These are phyloP conservation scores for Drosophila suzukii DNA, from an alignment of 1,140 invertebrate genomes.

Conservation along the genomic window DNA sequence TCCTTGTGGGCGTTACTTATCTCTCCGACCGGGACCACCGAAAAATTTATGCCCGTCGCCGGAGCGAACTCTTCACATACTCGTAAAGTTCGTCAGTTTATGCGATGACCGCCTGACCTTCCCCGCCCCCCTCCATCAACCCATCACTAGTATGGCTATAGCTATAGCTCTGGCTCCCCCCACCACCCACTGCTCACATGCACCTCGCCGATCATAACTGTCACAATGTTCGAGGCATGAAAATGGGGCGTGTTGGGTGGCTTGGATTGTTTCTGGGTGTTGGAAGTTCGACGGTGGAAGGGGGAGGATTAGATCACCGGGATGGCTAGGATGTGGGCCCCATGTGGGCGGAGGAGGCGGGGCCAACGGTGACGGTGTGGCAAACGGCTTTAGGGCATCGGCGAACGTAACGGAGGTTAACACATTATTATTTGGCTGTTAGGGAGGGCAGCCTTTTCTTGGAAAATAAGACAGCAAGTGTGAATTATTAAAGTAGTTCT, in stretches of 20 bases:
- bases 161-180: not conserved
- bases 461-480: not conserved
- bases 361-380: not conserved
- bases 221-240: constrained; percentile 58
- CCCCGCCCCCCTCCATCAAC: constrained; percentile 26
- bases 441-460: not conserved
- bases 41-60: constrained; percentile 65
- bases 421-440: constrained; percentile 4
- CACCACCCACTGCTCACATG: constrained; percentile 35
- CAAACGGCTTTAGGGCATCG: constrained; percentile 30
- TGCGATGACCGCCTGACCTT: constrained; percentile 73
- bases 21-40: constrained; percentile 49
- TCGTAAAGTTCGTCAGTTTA: constrained; percentile 72
- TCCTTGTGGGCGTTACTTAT: constrained; percentile 64
- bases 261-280: constrained; percentile 9
- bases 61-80: constrained; percentile 56
- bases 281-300: not conserved
- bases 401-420: constrained; percentile 36
- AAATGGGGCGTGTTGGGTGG: constrained; percentile 72
- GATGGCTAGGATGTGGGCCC: constrained; percentile 2
- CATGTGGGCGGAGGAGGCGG: constrained; percentile 4
- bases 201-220: constrained; percentile 63
- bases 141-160: not conserved
- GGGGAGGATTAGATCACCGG: constrained; percentile 1
- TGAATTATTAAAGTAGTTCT: not conserved